Evolutionary conservation across 2,888 invertebrate species (phyloP), one percentile per base, ranked within the genome.

Genomic region (Alitta virens): DNA sequence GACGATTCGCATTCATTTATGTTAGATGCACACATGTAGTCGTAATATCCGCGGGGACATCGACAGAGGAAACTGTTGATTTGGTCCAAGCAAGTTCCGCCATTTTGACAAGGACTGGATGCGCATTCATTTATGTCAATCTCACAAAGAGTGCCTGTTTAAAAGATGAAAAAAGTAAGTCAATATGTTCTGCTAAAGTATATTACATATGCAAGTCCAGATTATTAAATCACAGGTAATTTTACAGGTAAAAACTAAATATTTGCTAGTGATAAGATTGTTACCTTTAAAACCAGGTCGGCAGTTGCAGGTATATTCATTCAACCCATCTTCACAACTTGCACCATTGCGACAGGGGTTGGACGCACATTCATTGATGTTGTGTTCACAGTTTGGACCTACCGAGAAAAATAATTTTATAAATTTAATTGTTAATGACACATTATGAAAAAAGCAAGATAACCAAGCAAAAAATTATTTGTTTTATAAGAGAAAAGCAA

Each of bases 101-200:
- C 92, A 76, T 96, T 96, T 79, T 91, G 92, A 79, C 97, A 97
- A 18, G 97, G 97, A 73, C 91, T 91, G 14, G 94, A 94, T 1
- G 90, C 90, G 78, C 69, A 69, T 49, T 68, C 66, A 49, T 68
- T 52, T 1, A 68, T 55, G 51, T 68, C 56, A 7, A 25, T 57
- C 60, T 71, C 67, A 56, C 71, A 71, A 33, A 51, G 43, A 0
- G n/a, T 27, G 1, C 69, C 69, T 52, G n/a, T n/a, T n/a, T n/a
- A n/a, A 26, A 26, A 23, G 12, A 33, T 33, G 12, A 33, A n/a
- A n/a, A n/a, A n/a, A n/a, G n/a, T n/a, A 33, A 7, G 33, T 33
- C 12, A 7, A 7, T 33, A 33, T 33, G 33, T 33, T 12, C 33
- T 33, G 33, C 12, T 33, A 33, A 33, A 33, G 33, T 5, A 7